Percentiles rank a stretch among this genome's conserved stretches.
Conservation (phyloP, 2,113 vertebrate species). For the Elephas maximus region DNA sequence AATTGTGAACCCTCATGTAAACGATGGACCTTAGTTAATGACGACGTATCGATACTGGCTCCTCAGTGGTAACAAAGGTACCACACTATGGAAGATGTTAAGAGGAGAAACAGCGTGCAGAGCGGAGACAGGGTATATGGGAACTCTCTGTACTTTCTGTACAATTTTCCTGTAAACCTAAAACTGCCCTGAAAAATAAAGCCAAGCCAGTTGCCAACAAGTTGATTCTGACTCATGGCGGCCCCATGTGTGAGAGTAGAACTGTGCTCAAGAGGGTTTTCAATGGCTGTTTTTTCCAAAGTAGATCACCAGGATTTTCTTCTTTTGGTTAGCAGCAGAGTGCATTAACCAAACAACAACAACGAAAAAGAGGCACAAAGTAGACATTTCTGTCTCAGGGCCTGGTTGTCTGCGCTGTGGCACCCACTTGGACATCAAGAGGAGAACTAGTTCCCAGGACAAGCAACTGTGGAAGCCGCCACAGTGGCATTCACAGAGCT, state of each 20-base stretch:
- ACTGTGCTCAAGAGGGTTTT: neutral
- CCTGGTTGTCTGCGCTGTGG: neutral
- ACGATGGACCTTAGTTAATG: neutral
- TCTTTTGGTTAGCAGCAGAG: neutral
- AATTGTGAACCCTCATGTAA: neutral
- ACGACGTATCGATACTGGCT: neutral
- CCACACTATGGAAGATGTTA: neutral
- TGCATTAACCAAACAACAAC: neutral
- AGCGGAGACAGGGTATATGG: neutral
- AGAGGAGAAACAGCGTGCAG: neutral
- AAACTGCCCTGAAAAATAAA: neutral
- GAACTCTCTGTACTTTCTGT: neutral
- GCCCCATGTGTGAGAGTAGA: neutral
- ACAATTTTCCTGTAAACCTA: neutral
- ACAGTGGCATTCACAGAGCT: fast-evolving
- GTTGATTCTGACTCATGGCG: neutral
- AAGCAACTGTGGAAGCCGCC: neutral
- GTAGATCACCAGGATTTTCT: neutral
- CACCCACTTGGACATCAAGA: neutral
- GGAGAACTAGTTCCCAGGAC: neutral
- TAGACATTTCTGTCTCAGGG: neutral
- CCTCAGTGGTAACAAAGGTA: neutral
- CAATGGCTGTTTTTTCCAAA: neutral
- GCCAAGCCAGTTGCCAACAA: neutral
- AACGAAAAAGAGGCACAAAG: neutral